These are phyloP conservation scores for Lissonota sp. DNA, from an alignment of 2,888 invertebrate genomes.

Conservation along the genomic window DNA sequence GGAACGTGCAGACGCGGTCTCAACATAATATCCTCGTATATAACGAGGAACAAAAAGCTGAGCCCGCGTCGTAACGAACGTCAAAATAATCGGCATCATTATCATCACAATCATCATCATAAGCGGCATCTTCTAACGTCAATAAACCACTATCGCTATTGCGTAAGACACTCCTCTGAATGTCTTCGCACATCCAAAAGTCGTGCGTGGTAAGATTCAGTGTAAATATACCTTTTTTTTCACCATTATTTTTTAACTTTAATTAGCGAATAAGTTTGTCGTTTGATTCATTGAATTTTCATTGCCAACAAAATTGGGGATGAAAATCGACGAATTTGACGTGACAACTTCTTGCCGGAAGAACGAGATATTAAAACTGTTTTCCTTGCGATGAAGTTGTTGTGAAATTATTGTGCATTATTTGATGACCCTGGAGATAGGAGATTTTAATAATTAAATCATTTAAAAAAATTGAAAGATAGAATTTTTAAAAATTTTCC, in stretches of 20 bases:
- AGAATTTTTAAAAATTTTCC: too few species aligned
- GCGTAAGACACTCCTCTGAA: constrained; percentile 80
- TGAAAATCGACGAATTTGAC: too few species aligned
- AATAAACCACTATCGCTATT: constrained; percentile 75
- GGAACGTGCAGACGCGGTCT: constrained; percentile 66
- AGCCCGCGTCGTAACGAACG: constrained; percentile 55
- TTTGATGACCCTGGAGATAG: too few species aligned
- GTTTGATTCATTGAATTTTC: too few species aligned
- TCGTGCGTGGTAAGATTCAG: constrained; percentile 80
- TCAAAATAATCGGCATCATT: constrained; percentile 66
- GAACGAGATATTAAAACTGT: too few species aligned
- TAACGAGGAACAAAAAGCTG: constrained; percentile 60
- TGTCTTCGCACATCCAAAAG: constrained; percentile 83
- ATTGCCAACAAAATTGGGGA: too few species aligned
- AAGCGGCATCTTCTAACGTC: constrained; percentile 70
- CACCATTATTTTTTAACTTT: constrained; percentile 23
- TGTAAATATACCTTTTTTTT: constrained; percentile 37
- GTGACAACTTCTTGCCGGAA: too few species aligned
- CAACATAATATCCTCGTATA: constrained; percentile 55
- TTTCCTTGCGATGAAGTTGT: too few species aligned
- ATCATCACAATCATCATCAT: constrained; percentile 50
- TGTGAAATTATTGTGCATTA: too few species aligned
- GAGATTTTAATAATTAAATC: too few species aligned
- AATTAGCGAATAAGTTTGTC: neutral
- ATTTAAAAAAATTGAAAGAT: too few species aligned